Percentiles rank a stretch among this genome's conserved stretches.
Conservation (phyloP, 2,797 vertebrate genomes). For the Syncerus caffer region DNA sequence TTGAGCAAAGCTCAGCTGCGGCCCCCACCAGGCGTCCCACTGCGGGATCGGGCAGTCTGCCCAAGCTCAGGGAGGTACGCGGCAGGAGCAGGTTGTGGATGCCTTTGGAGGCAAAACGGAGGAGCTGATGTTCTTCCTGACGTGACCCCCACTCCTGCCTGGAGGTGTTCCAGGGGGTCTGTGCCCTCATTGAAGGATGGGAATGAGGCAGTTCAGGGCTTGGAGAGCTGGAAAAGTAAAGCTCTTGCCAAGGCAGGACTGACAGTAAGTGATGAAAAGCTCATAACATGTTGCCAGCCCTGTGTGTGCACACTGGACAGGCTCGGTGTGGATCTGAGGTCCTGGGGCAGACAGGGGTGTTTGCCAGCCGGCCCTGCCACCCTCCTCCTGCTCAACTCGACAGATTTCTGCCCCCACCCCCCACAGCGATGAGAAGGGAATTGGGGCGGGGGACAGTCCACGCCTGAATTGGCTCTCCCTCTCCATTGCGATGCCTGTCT, state of each 20-base stretch:
- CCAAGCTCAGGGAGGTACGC: rapidly evolving
- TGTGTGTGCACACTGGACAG: no score
- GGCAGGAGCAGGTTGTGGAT: not conserved
- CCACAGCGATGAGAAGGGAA: not conserved
- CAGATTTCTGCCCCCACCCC: not conserved
- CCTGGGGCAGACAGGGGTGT: not conserved
- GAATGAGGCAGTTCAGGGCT: not conserved
- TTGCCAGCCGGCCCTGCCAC: rapidly evolving
- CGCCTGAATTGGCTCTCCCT: not conserved
- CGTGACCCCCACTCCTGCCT: not conserved
- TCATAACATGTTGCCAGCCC: not conserved
- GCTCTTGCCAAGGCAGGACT: not conserved
- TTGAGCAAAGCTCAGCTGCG: not conserved
- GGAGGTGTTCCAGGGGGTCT: rapidly evolving
- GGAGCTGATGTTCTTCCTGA: not conserved
- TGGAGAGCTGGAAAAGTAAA: no score
- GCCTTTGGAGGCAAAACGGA: not conserved
- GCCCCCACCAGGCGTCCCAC: not conserved
- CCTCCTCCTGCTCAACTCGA: not conserved
- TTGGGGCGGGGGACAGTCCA: not conserved
- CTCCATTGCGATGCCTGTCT: not conserved
- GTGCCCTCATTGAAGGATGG: rapidly evolving
- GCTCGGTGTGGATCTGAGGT: not conserved
- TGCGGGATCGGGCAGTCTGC: rapidly evolving
- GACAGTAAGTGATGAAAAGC: not conserved